Evolutionary conservation across 2,113 vertebrate species (phyloP).

Genomic region (Pterophyllum scalare): DNA sequence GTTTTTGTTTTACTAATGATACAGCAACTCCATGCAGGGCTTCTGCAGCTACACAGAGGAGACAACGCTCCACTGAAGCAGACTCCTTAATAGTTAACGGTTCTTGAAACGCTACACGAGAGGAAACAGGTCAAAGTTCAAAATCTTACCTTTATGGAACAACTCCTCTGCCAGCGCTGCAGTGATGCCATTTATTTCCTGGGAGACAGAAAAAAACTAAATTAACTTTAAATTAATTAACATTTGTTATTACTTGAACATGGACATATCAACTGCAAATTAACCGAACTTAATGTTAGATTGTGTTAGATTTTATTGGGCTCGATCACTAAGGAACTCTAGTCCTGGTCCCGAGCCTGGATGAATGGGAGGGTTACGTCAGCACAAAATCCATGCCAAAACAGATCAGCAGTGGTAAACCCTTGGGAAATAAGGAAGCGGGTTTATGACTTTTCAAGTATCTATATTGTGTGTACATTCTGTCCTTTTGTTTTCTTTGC

Average conservation of each 20-base stretch:
- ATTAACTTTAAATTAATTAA: background rate
- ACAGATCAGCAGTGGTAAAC: no score
- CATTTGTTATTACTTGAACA: background rate
- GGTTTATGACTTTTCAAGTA: no score
- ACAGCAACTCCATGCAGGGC: background rate
- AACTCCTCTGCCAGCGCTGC: constrained; percentile 93
- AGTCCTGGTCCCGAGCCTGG: no score
- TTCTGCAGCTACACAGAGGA: background rate
- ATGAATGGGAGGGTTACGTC: no score
- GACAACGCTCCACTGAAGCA: background rate
- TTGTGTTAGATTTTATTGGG: background rate
- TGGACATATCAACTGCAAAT: background rate
- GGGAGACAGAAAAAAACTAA: background rate
- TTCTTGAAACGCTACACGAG: background rate
- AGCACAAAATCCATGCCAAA: no score
- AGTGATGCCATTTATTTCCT: constrained; percentile 96
- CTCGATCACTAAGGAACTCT: no score
- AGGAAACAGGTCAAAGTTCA: background rate
- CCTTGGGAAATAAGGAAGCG: no score
- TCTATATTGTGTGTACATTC: no score
- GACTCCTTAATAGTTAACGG: background rate
- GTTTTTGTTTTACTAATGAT: background rate
- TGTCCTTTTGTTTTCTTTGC: no score
- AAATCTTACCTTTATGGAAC: constrained; percentile 90
- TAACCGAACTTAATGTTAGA: background rate